These are phyloP conservation scores for Megaustenia siamemsis DNA, from an alignment of 2,888 invertebrate species.

Conservation along the genomic window DNA sequence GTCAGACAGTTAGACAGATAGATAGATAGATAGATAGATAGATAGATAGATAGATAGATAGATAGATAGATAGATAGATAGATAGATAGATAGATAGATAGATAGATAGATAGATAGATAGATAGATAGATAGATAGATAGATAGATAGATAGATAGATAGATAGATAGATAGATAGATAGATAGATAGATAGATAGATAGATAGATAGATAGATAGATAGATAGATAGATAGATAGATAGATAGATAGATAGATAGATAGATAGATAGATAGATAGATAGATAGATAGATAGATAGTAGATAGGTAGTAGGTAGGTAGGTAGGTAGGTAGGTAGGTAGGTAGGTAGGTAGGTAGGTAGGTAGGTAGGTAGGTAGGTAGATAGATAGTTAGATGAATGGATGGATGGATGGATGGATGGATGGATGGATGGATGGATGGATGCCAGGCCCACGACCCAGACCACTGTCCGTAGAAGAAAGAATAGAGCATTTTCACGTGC, in stretches of 20 bases:
- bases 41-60: background rate
- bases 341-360: background rate
- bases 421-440: too few relatives aligned
- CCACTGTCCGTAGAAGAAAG: too few relatives aligned
- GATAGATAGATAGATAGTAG: background rate
- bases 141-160: background rate
- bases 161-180: background rate
- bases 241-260: conserved; percentile 15
- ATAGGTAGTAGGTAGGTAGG: background rate
- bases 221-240: conserved; percentile 8
- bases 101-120: background rate
- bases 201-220: conserved; percentile 3
- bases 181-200: background rate
- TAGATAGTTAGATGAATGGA: too few relatives aligned
- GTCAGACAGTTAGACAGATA: background rate
- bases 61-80: background rate
- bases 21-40: background rate
- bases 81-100: background rate
- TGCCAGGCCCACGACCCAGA: too few relatives aligned
- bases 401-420: too few relatives aligned
- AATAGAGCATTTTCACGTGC: too few relatives aligned
- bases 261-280: background rate
- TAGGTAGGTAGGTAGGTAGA: too few relatives aligned
- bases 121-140: background rate
- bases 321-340: background rate